These are phyloP conservation scores for Lasius platythorax DNA, from an alignment of 2,888 invertebrate species.

Conservation along the genomic window DNA sequence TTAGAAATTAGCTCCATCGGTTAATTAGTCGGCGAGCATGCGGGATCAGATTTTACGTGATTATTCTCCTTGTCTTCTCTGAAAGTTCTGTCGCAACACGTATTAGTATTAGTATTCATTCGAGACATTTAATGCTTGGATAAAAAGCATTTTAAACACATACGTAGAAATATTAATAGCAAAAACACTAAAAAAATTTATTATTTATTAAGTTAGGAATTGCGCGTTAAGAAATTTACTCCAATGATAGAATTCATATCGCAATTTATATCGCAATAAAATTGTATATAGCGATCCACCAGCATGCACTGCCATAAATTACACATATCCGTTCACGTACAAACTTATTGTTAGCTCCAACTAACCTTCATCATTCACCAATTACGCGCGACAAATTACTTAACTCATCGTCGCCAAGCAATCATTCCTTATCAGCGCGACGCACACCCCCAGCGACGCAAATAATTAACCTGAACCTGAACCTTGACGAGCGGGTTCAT, in stretches of 20 bases:
- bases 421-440: slow-evolving; percentile 46
- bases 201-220: background rate
- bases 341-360: background rate
- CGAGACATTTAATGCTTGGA: background rate
- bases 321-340: background rate
- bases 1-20: slow-evolving; percentile 65
- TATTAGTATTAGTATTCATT: background rate
- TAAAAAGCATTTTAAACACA: background rate
- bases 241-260: background rate
- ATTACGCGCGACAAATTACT: slow-evolving; percentile 46
- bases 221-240: background rate
- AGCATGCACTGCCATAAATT: background rate
- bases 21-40: slow-evolving; percentile 64
- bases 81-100: background rate
- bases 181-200: background rate
- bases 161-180: background rate
- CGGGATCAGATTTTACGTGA: slow-evolving; percentile 81
- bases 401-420: slow-evolving; percentile 34
- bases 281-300: background rate
- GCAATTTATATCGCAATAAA: background rate
- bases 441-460: slow-evolving; percentile 22
- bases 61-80: slow-evolving; percentile 63
- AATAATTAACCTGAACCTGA: slow-evolving; percentile 51
- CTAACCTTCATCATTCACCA: slow-evolving; percentile 29
- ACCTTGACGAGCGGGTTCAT: slow-evolving; percentile 27